Base-by-base conservation (phyloP, 1,140 invertebrate species). In the Drosophila murphyi region DNA sequence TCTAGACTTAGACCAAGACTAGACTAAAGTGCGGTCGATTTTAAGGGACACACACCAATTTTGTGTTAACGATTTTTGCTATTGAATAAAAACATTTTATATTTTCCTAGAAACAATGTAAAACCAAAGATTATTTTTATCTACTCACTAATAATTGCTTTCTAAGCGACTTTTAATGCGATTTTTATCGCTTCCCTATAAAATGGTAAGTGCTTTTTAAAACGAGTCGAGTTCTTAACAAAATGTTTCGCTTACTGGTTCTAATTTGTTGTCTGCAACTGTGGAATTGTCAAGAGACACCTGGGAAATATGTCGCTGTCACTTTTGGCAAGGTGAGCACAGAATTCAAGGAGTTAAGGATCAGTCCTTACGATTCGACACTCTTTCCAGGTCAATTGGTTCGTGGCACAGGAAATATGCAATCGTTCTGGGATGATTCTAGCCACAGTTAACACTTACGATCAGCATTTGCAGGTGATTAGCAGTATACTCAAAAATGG, bases 81-180 rank as follows among this genome's bases (percentile, higher is more conserved):
- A 89, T 78, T 85, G 32, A 88, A 88, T 89, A 89, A 89, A 70
- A 55, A 69, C 56, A 72, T 89, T 89, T 85, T 89, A 81, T 89
- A 90, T 89, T 89, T 89, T 89, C 86, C 78, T 88, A 88, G 74
- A 88, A 78, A 71, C 4, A 29, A 45, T 29, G 4, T 39, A 1
- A 12, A 10, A 48, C 61, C 50, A 64, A 50, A 45, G 5, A 7
- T 35, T 43, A 35, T 0, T 20, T 57, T 63, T 57, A 45, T 71
- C 37, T 35, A 39, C 47, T 3, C 8, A 37, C 20, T 45, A 62
- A 45, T 80, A 82, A 87, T 87, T 29, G 41, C 50, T 78, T 86
- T 86, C 74, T 86, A 41, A 86, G 51, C 43, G 79, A 63, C 31
- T 63, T 79, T 69, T 80, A 48, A 82, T 80, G 80, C 45, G 37